Evolutionary conservation across 1,140 invertebrate species (phyloP).

Genomic region (Drosophila tristis): DNA sequence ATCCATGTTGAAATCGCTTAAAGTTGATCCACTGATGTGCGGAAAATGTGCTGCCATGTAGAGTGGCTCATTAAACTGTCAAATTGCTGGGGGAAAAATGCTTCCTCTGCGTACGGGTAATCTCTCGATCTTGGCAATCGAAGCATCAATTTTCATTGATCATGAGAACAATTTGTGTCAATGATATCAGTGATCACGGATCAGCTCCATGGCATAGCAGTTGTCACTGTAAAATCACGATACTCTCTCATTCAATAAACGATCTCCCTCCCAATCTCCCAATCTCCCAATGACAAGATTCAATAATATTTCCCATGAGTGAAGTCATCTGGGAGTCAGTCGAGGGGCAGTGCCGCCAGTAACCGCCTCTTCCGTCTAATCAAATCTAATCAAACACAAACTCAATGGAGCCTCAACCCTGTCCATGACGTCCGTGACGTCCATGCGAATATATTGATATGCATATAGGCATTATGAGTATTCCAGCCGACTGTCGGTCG

Average conservation of each 20-base stretch:
- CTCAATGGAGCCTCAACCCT: no score
- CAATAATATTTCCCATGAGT: constrained; percentile 28
- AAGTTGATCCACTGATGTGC: constrained; percentile 25
- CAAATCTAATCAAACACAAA: constrained; percentile 8
- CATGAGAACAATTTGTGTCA: constrained; percentile 34
- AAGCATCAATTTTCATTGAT: constrained; percentile 11
- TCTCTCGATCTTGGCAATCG: not conserved
- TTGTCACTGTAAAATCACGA: not conserved
- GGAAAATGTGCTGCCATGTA: constrained; percentile 28
- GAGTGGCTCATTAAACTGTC: constrained; percentile 39
- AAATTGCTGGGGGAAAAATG: constrained; percentile 41
- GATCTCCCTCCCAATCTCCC: not conserved
- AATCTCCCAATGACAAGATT: constrained; percentile 20
- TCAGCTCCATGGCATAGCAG: not conserved
- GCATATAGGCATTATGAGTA: constrained; percentile 16
- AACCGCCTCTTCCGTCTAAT: constrained; percentile 51
- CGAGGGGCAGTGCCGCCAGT: constrained; percentile 5
- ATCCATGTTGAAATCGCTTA: constrained; percentile 16
- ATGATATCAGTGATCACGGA: constrained; percentile 11
- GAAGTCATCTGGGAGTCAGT: not conserved
- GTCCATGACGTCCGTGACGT: constrained; percentile 3
- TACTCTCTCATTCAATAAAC: constrained; percentile 17
- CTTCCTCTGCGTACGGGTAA: not conserved
- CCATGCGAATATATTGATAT: constrained; percentile 50
- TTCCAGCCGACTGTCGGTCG: constrained; percentile 10